phyloP scores from a whole-genome alignment of 2,888 invertebrate species.

The Polydesmus complanatus region DNA sequence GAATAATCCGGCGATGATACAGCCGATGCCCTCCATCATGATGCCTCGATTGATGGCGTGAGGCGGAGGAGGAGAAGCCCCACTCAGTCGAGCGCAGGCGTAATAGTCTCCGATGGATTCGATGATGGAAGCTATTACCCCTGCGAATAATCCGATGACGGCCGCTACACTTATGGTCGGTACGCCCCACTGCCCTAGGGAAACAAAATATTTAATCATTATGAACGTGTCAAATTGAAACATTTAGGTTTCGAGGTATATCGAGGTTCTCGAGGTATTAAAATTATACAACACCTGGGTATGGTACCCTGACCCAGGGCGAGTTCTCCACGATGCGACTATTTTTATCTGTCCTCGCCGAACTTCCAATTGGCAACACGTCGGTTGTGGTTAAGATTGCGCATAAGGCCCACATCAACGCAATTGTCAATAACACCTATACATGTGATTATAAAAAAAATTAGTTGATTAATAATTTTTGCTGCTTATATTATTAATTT shows the following conservation, averaged over 20 bases:
- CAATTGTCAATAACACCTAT: slow-evolving; percentile 58
- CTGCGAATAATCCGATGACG: slow-evolving; percentile 61
- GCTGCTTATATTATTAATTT: slow-evolving; percentile 3
- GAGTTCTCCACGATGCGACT: slow-evolving; percentile 53
- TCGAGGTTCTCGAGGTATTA: background rate
- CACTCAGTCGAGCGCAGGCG: slow-evolving; percentile 56
- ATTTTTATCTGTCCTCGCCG: slow-evolving; percentile 59
- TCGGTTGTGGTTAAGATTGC: slow-evolving; percentile 50
- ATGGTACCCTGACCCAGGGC: slow-evolving; percentile 65
- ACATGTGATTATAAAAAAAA: slow-evolving; percentile 1
- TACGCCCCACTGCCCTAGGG: slow-evolving; percentile 56
- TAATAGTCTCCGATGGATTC: slow-evolving; percentile 81
- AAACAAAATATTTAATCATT: too few relatives aligned
- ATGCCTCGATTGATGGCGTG: slow-evolving; percentile 80
- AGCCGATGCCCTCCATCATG: slow-evolving; percentile 70
- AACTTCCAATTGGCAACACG: slow-evolving; percentile 49
- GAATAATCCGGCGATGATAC: slow-evolving; percentile 67
- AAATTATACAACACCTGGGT: slow-evolving; percentile 44
- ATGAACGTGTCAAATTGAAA: background rate
- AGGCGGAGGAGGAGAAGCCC: slow-evolving; percentile 64
- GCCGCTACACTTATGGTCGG: slow-evolving; percentile 55
- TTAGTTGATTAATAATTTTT: background rate
- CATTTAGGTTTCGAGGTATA: background rate
- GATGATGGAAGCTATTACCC: slow-evolving; percentile 61
- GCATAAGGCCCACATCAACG: slow-evolving; percentile 61